Conservation (phyloP, 2,797 vertebrate species). For the Acanthurus leucopareius region DNA sequence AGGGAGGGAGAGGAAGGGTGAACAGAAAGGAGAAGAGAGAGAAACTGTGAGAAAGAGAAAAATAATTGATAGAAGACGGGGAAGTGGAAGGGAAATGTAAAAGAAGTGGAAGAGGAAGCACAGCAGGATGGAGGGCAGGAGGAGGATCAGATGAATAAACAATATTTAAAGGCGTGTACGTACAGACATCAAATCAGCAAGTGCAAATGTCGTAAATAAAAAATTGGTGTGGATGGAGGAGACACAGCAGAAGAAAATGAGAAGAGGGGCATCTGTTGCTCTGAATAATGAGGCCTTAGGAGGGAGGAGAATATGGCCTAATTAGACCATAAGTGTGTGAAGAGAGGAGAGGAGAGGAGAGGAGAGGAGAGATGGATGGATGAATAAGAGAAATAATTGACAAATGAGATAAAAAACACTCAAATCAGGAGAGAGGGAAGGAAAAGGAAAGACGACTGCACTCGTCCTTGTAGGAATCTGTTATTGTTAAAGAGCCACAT, state of each 20-base stretch:
- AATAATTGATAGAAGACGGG: not conserved
- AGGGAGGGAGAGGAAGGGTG: constrained; percentile 2
- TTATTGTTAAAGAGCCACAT: no score
- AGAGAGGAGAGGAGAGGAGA: constrained; percentile 11
- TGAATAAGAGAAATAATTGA: no score
- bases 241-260: constrained; percentile 22
- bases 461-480: not conserved
- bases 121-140: not conserved
- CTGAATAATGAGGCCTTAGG: constrained; percentile 67
- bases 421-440: not conserved
- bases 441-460: not conserved
- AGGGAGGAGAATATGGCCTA: constrained; percentile 56
- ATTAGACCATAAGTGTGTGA: constrained; percentile 32
- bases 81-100: not conserved
- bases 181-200: not conserved
- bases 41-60: not conserved
- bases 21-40: not conserved
- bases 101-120: not conserved
- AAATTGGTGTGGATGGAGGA: constrained; percentile 13
- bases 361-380: not conserved
- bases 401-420: not conserved
- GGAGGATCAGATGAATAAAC: not conserved
- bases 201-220: constrained; percentile 28
- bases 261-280: constrained; percentile 66
- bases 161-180: not conserved